Evolutionary conservation across 2,797 vertebrate genomes (phyloP), one percentile per base, ranked within the genome.

Genomic region (Eulemur albifrons): DNA sequence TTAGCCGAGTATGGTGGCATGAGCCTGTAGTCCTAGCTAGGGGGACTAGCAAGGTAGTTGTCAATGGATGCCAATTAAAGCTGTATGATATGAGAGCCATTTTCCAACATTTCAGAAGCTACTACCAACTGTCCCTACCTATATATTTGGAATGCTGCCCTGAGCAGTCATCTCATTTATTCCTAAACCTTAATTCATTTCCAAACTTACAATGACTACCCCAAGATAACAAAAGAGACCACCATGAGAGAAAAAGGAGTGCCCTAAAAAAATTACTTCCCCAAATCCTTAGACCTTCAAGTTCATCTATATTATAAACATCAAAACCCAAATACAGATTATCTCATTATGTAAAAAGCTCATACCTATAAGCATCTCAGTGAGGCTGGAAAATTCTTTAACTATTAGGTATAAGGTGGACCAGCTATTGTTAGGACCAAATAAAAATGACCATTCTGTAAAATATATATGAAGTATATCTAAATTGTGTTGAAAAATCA

Each of bases 171-270:
- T 67, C 52, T 80, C 70, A 23, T 61, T 86, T 81, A 72, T 72
- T 95, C 79, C 69, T 92, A 84, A 87, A 89, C 27, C 45, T 65
- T 88, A 57, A 52, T 84, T 88, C 35, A 80, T 83, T 90, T 84
- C 67, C 88, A 88, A 75, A 70, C 10, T 12, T 83, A 84, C 13
- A 65, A 67, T 40, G 32, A 65, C 63, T 8, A 65, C 63, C 63
- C 63, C 32, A 59, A 27, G 32, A 48, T 59, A 84, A 79, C n/a
- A 69, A 93, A 90, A 57, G 48, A 48, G 77, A 90, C 38, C 23
- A 35, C 21, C 54, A 54, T n/a, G 57, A 40, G 45, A 70, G 61
- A 88, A 95, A 80, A 7, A 92, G 11, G 15, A 63, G 7, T 17
- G 59, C 50, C 81, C 89, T 77, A 40, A 77, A 94, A 90, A 67